These are phyloP conservation scores for Zele albiditarsus DNA, from an alignment of 2,888 invertebrate species.

Conservation along the genomic window DNA sequence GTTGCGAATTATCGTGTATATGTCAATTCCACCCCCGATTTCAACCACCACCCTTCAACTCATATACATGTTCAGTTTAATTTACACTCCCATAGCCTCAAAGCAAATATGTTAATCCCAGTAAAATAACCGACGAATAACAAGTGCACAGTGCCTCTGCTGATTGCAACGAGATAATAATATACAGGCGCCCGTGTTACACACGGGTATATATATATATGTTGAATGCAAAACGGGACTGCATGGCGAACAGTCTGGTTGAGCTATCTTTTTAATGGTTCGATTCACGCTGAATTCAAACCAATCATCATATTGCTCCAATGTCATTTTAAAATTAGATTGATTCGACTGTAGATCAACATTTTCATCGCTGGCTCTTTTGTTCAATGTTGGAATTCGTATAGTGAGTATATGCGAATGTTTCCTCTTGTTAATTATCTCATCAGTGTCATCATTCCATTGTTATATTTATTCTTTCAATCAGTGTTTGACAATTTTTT, in stretches of 20 bases:
- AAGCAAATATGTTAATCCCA: constrained; percentile 62
- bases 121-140: constrained; percentile 60
- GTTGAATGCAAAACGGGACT: neutral
- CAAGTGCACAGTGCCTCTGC: constrained; percentile 52
- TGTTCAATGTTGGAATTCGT: neutral
- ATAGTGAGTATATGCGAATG: no score
- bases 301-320: constrained; percentile 6
- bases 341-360: neutral
- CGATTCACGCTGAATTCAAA: constrained; percentile 16
- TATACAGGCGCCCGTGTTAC: constrained; percentile 33
- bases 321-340: constrained; percentile 14
- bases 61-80: constrained; percentile 44
- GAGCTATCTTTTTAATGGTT: constrained; percentile 21
- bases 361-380: neutral
- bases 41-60: neutral
- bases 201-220: constrained; percentile 1
- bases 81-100: constrained; percentile 54
- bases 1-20: constrained; percentile 15
- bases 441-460: no score
- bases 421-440: no score
- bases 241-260: neutral
- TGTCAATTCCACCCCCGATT: neutral
- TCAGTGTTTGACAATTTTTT: no score
- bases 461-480: no score
- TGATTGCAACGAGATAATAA: constrained; percentile 53